phyloP scores from a whole-genome alignment of 1,140 invertebrate genomes.

The Bombus pyrosoma region DNA sequence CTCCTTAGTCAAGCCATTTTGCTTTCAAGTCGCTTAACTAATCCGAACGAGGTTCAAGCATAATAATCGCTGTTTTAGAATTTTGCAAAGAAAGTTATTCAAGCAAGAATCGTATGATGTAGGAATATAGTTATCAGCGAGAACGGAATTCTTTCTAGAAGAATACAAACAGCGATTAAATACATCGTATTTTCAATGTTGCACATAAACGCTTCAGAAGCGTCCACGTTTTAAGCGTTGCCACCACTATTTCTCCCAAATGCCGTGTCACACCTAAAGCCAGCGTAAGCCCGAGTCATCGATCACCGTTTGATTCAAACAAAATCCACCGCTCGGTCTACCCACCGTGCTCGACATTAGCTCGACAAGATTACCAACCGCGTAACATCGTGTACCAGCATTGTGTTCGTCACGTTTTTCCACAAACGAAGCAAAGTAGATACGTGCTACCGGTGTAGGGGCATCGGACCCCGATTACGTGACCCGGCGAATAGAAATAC shows the following conservation, averaged over 20 bases:
- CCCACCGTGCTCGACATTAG: constrained; percentile 6
- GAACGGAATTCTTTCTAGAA: neutral
- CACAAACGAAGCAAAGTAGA: constrained; percentile 42
- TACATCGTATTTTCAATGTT: neutral
- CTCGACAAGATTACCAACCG: constrained; percentile 28
- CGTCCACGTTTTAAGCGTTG: too few species aligned
- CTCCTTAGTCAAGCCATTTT: too few species aligned
- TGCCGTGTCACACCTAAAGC: neutral
- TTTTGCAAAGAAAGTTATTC: too few species aligned
- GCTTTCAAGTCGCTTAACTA: too few species aligned
- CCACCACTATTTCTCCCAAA: neutral
- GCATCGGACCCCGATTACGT: constrained; percentile 53
- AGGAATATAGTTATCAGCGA: neutral
- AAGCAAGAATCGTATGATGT: too few species aligned
- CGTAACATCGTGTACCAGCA: neutral
- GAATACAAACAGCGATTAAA: neutral
- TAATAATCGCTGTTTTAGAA: too few species aligned
- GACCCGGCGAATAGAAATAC: constrained; percentile 59
- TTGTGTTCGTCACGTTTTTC: constrained; percentile 52
- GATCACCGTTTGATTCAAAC: neutral
- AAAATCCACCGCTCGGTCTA: too few species aligned
- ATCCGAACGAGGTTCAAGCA: too few species aligned
- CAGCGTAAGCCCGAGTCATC: neutral
- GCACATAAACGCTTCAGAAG: too few species aligned
- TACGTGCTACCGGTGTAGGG: constrained; percentile 48